Evolutionary conservation across 2,113 vertebrate species (phyloP).

Genomic region (Aphyosemion australe): DNA sequence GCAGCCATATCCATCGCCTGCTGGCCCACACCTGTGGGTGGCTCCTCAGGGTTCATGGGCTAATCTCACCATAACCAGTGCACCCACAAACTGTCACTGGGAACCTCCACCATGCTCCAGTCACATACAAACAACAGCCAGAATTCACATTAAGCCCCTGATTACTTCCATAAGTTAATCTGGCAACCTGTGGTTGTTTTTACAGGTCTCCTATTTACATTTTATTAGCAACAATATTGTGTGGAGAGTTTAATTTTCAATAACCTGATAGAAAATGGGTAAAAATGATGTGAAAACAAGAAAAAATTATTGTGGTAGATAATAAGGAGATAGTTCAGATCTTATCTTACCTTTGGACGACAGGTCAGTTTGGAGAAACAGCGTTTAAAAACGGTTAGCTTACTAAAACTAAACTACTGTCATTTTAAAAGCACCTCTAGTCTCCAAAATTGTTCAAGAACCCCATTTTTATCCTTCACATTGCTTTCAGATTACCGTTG

Average conservation of each 20-base stretch:
- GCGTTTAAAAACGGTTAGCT: background rate
- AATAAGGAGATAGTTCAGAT: too few species aligned
- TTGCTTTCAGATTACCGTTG: too few species aligned
- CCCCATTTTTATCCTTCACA: too few species aligned
- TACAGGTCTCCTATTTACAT: background rate
- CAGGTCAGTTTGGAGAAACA: background rate
- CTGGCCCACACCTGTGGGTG: constrained; percentile 46
- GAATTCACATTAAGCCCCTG: background rate
- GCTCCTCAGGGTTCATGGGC: constrained; percentile 36
- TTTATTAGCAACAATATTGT: background rate
- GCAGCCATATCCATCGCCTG: constrained; percentile 60
- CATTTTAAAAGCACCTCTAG: too few species aligned
- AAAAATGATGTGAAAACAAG: background rate
- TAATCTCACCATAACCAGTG: constrained; percentile 49
- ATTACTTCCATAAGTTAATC: background rate
- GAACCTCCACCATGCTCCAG: constrained; percentile 6
- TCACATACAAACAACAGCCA: background rate
- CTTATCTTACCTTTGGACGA: background rate
- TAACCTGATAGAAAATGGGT: background rate
- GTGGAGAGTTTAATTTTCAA: background rate
- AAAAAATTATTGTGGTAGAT: background rate
- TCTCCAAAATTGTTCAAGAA: too few species aligned
- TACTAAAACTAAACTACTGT: too few species aligned
- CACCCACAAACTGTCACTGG: constrained; percentile 14
- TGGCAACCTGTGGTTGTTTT: background rate